Evolutionary conservation across 2,113 vertebrate genomes (phyloP), one percentile per base, ranked within the genome.

Genomic region (Ursus arctos): DNA sequence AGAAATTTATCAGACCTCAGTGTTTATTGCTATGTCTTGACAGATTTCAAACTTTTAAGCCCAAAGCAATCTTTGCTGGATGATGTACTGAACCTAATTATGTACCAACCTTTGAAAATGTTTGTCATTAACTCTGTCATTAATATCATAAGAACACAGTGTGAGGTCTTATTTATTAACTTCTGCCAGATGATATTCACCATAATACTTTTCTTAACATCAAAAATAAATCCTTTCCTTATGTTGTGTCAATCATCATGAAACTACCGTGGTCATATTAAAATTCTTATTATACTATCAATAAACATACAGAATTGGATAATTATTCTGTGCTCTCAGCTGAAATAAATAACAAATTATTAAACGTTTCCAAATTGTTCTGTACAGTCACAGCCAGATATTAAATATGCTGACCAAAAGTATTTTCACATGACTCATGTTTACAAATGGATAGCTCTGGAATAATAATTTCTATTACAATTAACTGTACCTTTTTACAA

Each of bases 41-140:
- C 22, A 88, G 16, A 95, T 81, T 88, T 82, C 65, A 85, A 91
- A 69, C 18, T 96, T 97, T 88, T 36, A 91, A 72, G n/a, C 71
- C 11, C 28, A 88, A 96, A 91, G 22, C 61, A 47, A 57, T 85
- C 65, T 93, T 85, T 94, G 26, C 40, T 95, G 53, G 61, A 83
- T 93, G n/a, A 88, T 63, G 53, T 71, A 85, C 3, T 28, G 21
- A 83, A 92, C 10, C 2, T 69, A 94, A 80, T 91, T 51, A 74
- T 33, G 8, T 40, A 51, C 15, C n/a, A 94, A 36, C 3, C 10
- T 63, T 94, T 88, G 36, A 24, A 87, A 82, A 88, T 9, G 3
- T 80, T 67, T 88, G 4, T 81, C 21, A 93, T 61, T 59, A 83
- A n/a, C 15, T 72, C 77, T 89, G 57, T 61, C 80, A 84, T 55